A percentile compares a stretch with the other conserved stretches of the same genome.
phyloP scores from a whole-genome alignment of 2,113 vertebrate species.

The Seriola quinqueradiata region DNA sequence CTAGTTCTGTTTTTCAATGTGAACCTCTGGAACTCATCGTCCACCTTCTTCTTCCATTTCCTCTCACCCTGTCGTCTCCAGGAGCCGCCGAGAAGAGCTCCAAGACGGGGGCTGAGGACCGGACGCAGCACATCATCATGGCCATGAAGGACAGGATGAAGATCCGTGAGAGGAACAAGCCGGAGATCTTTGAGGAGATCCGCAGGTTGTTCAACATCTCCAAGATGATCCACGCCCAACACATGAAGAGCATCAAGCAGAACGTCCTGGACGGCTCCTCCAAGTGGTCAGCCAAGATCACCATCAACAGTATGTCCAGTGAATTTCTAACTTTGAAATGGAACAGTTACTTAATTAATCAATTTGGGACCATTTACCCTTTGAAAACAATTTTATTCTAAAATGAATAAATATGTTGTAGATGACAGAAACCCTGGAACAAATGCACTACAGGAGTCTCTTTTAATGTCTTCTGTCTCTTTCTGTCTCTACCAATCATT shows the following conservation, averaged over 20 bases:
- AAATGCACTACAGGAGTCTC: too few species aligned
- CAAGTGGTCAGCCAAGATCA: slow-evolving; percentile 98
- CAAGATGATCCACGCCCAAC: slow-evolving; percentile 90
- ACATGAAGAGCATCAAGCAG: slow-evolving; percentile 97
- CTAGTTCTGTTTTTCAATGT: neutral
- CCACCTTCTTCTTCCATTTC: neutral
- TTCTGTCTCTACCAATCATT: too few species aligned
- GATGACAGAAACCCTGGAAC: too few species aligned
- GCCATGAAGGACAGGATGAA: slow-evolving; percentile 99
- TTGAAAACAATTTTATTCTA: too few species aligned
- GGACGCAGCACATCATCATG: slow-evolving; percentile 97
- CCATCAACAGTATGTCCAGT: slow-evolving; percentile 88
- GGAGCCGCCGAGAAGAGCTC: slow-evolving; percentile 98
- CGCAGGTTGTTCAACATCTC: slow-evolving; percentile 88
- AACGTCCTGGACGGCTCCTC: slow-evolving; percentile 96
- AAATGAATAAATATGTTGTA: too few species aligned
- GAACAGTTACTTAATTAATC: too few species aligned
- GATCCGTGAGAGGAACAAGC: slow-evolving; percentile 97
- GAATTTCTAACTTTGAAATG: too few species aligned
- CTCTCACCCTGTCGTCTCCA: slow-evolving; percentile 51
- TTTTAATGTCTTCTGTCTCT: too few species aligned
- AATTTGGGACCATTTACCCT: too few species aligned
- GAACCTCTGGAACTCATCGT: neutral
- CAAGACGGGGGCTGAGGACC: slow-evolving; percentile 95
- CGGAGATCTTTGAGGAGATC: slow-evolving; percentile 97